phyloP scores from a whole-genome alignment of 2,888 invertebrate species.

The Drosophila paucipuncta region DNA sequence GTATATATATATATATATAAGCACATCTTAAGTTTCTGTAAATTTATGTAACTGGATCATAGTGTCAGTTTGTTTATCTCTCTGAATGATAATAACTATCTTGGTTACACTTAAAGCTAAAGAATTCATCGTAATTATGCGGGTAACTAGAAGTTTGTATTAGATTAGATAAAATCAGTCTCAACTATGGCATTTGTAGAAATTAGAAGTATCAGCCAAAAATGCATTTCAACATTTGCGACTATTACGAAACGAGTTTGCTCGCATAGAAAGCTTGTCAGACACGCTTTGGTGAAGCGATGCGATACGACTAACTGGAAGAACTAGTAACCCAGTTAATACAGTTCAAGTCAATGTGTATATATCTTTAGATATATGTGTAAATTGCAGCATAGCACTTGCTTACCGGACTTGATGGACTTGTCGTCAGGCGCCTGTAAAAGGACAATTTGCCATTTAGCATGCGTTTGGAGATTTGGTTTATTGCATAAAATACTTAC shows the following conservation, averaged over 20 bases:
- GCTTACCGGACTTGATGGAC: conserved; percentile 87
- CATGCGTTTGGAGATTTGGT: not conserved
- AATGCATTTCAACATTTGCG: not conserved
- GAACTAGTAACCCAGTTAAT: not conserved
- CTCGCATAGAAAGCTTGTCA: not conserved
- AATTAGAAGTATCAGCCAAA: not conserved
- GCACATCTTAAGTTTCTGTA: not conserved
- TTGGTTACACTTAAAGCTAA: not conserved
- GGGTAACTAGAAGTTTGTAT: not conserved
- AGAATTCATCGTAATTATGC: not conserved
- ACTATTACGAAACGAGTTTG: not conserved
- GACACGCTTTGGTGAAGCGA: conserved; percentile 9
- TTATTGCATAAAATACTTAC: conserved; percentile 86
- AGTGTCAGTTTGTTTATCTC: not conserved
- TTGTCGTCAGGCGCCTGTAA: conserved; percentile 86
- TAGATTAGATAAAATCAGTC: not conserved
- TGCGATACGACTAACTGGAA: not conserved
- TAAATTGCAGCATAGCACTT: not conserved
- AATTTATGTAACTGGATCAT: not conserved
- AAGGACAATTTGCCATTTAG: conserved; percentile 16
- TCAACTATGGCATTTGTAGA: not conserved
- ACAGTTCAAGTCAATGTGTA: not conserved
- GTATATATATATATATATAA: not conserved
- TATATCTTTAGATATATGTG: not conserved
- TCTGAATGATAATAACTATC: not conserved